These are phyloP conservation scores for Acyrthosiphon pisum DNA, from an alignment of 1,140 invertebrate genomes.

Conservation along the genomic window DNA sequence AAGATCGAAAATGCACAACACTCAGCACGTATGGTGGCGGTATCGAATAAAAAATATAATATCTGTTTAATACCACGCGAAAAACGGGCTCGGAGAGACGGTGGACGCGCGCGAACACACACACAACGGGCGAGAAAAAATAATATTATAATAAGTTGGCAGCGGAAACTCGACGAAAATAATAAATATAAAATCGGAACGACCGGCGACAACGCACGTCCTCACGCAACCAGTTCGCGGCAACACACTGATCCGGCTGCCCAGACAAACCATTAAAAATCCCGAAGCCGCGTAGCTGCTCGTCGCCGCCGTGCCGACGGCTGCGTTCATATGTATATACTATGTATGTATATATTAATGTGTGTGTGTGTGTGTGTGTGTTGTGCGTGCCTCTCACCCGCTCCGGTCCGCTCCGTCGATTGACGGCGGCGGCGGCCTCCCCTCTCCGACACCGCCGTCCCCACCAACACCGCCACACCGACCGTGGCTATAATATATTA, in stretches of 20 bases:
- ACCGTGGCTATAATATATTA: not conserved
- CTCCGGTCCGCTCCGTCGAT: not conserved
- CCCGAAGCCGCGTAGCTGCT: constrained; percentile 38
- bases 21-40: not conserved
- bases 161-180: not conserved
- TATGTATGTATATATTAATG: not conserved
- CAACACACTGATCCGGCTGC: constrained; percentile 48
- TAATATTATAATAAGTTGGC: not conserved
- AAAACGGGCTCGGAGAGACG: not conserved
- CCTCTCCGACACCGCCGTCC: not conserved
- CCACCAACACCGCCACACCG: too few species aligned
- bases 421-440: not conserved
- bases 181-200: not conserved
- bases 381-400: constrained; percentile 25
- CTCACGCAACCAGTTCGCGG: constrained; percentile 39
- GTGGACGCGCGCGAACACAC: not conserved
- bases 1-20: not conserved
- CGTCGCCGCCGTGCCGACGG: not conserved
- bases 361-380: not conserved
- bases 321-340: not conserved
- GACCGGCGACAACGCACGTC: not conserved
- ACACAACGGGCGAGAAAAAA: not conserved
- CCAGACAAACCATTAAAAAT: constrained; percentile 48
- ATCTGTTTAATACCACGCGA: not conserved
- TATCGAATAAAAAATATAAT: not conserved